Conservation (phyloP, 2,888 invertebrate genomes). For the Nasonovia ribisnigri region DNA sequence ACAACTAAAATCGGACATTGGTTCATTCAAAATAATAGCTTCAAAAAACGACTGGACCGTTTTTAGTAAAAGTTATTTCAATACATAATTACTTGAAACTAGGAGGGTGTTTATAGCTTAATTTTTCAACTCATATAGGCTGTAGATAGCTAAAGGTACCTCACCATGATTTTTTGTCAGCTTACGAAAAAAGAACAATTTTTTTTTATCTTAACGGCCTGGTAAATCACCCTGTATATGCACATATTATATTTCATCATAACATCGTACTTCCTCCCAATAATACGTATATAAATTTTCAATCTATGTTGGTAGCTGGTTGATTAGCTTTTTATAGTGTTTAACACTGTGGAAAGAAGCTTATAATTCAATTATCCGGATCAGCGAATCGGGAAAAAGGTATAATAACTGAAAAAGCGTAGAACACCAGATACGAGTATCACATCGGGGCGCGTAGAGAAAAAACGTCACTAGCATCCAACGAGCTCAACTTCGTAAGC, state of each 20-base stretch:
- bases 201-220: too few species aligned
- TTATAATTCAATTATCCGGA: conserved; percentile 44
- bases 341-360: not conserved
- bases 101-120: too few species aligned
- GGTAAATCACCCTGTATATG: not conserved
- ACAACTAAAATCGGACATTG: too few species aligned
- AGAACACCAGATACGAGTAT: not conserved
- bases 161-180: too few species aligned
- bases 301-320: not conserved
- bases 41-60: too few species aligned
- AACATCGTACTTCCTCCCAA: not conserved
- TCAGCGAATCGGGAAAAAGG: conserved; percentile 45
- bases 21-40: too few species aligned
- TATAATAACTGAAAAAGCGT: not conserved
- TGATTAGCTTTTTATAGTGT: not conserved
- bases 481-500: not conserved
- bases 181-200: too few species aligned
- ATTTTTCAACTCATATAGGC: too few species aligned
- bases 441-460: not conserved
- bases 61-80: too few species aligned
- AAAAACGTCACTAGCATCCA: not conserved
- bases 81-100: too few species aligned
- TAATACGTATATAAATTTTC: not conserved
- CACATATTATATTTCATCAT: not conserved
- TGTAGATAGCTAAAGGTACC: too few species aligned